A percentile compares a stretch with the other conserved stretches of the same genome.
Evolutionary conservation across 2,797 vertebrate species (phyloP).

Genomic region (Morus bassanus): DNA sequence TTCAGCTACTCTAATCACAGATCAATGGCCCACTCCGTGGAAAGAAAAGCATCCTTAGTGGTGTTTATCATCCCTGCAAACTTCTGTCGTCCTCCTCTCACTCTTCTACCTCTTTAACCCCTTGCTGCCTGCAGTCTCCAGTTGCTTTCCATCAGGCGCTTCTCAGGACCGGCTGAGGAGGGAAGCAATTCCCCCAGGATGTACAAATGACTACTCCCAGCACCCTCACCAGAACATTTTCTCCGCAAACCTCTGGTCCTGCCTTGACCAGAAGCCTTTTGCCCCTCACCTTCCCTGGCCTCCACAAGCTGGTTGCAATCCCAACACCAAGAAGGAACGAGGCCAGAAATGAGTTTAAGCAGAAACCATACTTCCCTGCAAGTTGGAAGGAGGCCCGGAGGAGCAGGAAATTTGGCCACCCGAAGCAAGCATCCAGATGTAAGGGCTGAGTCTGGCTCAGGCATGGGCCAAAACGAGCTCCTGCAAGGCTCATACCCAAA

Average conservation of each 20-base stretch:
- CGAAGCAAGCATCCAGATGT: background rate
- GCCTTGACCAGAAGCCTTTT: background rate
- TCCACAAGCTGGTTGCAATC: background rate
- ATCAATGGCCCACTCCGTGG: background rate
- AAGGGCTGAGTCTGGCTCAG: background rate
- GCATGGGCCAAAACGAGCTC: background rate
- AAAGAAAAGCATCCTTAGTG: background rate
- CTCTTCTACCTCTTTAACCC: background rate
- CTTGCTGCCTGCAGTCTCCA: background rate
- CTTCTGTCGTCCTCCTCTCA: background rate
- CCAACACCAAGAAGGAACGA: fast-evolving
- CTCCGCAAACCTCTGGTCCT: background rate
- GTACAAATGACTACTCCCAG: background rate
- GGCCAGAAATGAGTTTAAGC: background rate
- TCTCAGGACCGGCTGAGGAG: background rate
- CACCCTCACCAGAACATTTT: background rate
- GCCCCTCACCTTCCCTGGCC: fast-evolving
- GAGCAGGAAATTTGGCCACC: background rate
- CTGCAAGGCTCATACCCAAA: background rate
- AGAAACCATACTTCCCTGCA: background rate
- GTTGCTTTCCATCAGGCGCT: fast-evolving
- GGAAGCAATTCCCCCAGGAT: background rate
- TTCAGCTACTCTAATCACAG: constrained; percentile 55
- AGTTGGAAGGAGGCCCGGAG: background rate
- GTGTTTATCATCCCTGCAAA: background rate